Evolutionary conservation across 2,113 vertebrate species (phyloP), one percentile per base, ranked within the genome.

Genomic region (Cichladusa arquata): DNA sequence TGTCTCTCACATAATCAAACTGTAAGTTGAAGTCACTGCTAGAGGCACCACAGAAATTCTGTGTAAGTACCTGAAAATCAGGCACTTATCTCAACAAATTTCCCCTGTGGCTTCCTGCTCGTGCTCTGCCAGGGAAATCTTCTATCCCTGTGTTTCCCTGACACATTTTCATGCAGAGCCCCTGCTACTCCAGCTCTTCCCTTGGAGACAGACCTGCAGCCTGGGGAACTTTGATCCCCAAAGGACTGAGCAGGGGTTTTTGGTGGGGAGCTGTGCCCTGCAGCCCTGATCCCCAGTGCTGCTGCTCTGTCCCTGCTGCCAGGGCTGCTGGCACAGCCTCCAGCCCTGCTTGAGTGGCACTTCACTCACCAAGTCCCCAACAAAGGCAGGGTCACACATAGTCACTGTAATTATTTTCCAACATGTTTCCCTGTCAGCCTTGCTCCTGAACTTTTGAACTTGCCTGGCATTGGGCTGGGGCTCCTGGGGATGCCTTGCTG

Each of bases 341-440:
- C 34, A 45, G 62, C 24, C 29, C 44, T 10, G 6, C 54, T 6
- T 14, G 8, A 11, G n/a, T 18, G 71, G 15, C 36, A 19, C 65
- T 86, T 51, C 28, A 86, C 72, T 48, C 28, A 14, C 36, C 0
- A 10, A 60, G 80, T 19, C 58, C 34, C 45, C 36, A 28, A 5
- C 54, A 73, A 34, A 38, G 65, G 56, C 71, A 50, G 65, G 69
- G 47, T 66, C 69, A 78, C 50, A 84, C 62, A 5, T 66, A 71
- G 88, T 31, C 88, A 26, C 44, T 71, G 73, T 58, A 81, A 94
- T 93, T 62, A 58, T 93, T 95, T 90, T 87, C 73, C 81, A 57
- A 57, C 42, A 66, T 0, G 1, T 92, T 92, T 81, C 73, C 40
- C 73, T 66, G 65, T 78, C 69, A 84, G 88, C 31, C 38, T 2